A percentile compares a stretch with the other conserved stretches of the same genome.
Evolutionary conservation across 2,888 invertebrate species (phyloP).

Genomic region (Drosophila rubida): DNA sequence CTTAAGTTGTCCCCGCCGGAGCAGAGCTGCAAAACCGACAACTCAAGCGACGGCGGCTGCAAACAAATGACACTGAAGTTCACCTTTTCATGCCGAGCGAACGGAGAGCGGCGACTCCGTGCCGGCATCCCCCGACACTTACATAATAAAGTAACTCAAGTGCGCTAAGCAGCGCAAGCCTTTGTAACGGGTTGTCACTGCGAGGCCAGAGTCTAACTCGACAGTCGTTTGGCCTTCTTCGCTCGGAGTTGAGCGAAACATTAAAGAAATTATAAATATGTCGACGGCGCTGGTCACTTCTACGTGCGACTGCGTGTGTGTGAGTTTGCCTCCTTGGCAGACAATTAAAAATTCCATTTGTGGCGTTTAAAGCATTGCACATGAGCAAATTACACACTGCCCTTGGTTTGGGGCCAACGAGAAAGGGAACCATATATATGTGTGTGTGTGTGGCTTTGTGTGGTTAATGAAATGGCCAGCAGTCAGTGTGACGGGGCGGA

Average conservation of each 20-base stretch:
- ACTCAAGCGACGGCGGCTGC: constrained; percentile 44
- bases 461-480: constrained; percentile 47
- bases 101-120: constrained; percentile 9
- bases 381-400: constrained; percentile 42
- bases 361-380: constrained; percentile 56
- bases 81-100: constrained; percentile 66
- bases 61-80: constrained; percentile 71
- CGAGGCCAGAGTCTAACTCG: constrained; percentile 14
- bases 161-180: constrained; percentile 62
- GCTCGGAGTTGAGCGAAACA: constrained; percentile 28
- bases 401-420: constrained; percentile 18
- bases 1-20: constrained; percentile 71
- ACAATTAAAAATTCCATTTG: constrained; percentile 68
- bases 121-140: constrained; percentile 48
- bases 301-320: constrained; percentile 14
- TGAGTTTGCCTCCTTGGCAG: constrained; percentile 43
- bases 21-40: constrained; percentile 52
- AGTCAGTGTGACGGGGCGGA: neutral
- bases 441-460: constrained; percentile 10
- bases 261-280: constrained; percentile 65
- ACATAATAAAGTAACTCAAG: constrained; percentile 66
- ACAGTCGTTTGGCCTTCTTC: constrained; percentile 9
- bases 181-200: constrained; percentile 56
- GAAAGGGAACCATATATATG: neutral
- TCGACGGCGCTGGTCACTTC: constrained; percentile 28